Base-by-base conservation (phyloP, 2,797 vertebrate genomes). In the Salarias fasciatus region DNA sequence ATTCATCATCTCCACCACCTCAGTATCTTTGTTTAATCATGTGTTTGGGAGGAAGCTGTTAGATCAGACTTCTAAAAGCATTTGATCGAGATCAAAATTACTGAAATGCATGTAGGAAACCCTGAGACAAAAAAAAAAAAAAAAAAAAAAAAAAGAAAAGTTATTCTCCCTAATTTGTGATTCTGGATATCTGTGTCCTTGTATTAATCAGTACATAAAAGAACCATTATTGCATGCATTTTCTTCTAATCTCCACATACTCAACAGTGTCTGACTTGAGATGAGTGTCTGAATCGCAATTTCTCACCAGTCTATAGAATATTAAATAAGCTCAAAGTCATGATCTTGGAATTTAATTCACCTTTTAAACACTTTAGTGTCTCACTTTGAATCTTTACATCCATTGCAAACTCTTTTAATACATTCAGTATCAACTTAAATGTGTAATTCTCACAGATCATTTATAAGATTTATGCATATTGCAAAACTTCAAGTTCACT, bases 71-170 rank as follows among this genome's bases (percentile, higher is more conserved):
- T 10, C 24, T 30, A 6, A 18, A 38, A 33, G 11, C 31, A 41
- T 8, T 7, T 24, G 13, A 7, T 43, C 33, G 5, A 13, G 2
- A 45, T 54, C 7, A 42, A 14, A 42, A 37, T 56, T n/a, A 60
- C 12, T 40, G 1, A 56, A 41, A 53, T n/a, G 6, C 12, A 46
- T 46, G n/a, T 50, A 43, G 13, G 40, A 42, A 36, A 58, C 57
- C 35, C 48, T 47, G 30, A 13, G 38, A 24, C 8, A 24, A 2
- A 24, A 2, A 24, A 24, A 2, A 24, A 24, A 24, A 24, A 24
- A 60, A 36, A 18, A 57, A 37, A 24, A 2, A 24, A 24, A 24
- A 24, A 24, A 60, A 36, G 18, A 57, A 37, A 7, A 38, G 14
- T 31, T 1, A n/a, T 15, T 53, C 10, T 31, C 14, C 18, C 18